phyloP scores from a whole-genome alignment of 92 coral and sea anemone species.

The Epizoanthus illoricatus region DNA sequence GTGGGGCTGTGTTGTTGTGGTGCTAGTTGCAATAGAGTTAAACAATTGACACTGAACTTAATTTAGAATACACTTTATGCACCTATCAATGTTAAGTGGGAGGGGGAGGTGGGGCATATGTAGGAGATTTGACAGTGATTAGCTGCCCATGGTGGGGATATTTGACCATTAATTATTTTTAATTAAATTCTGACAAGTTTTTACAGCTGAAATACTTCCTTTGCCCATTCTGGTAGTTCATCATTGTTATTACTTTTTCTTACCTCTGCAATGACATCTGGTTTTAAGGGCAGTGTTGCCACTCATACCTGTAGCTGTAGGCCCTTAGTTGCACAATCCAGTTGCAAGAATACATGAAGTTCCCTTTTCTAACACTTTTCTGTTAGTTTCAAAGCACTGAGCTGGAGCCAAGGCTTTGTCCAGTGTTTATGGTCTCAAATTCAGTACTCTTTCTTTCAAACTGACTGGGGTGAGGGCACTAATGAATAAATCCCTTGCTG shows the following conservation, averaged over 20 bases:
- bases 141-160: no score
- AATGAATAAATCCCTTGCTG: constrained; percentile 34
- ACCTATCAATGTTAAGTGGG: no score
- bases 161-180: neutral
- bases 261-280: no score
- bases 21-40: neutral
- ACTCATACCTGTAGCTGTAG: no score
- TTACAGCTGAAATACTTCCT: constrained; percentile 13
- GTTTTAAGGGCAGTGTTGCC: no score
- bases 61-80: neutral
- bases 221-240: neutral
- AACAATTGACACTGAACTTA: neutral
- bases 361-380: constrained; percentile 33
- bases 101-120: no score
- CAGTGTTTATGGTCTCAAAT: constrained; percentile 26
- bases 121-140: no score
- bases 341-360: constrained; percentile 23
- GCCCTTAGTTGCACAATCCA: neutral
- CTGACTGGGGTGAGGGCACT: constrained; percentile 27
- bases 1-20: neutral
- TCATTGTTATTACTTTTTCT: no score
- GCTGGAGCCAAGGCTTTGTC: constrained; percentile 42
- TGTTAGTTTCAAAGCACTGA: constrained; percentile 38
- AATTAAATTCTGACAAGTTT: neutral
- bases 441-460: constrained; percentile 24